Evolutionary conservation across 1,140 invertebrate species (phyloP).

Genomic region (Lutraria rhynchaena): DNA sequence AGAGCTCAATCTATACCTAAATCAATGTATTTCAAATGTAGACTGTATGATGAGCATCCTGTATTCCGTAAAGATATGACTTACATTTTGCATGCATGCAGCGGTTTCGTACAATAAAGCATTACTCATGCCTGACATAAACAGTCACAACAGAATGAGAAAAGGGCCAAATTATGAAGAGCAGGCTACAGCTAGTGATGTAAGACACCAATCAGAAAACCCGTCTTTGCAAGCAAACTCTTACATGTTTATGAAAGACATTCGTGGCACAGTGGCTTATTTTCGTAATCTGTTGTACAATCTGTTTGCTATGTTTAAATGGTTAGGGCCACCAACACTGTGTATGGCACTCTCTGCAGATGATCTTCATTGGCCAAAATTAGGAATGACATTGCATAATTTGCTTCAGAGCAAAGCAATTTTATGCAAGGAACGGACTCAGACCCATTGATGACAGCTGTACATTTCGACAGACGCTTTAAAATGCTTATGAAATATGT

Average conservation of each 20-base stretch:
- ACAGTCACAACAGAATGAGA: slow-evolving; percentile 25
- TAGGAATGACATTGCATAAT: slow-evolving; percentile 15
- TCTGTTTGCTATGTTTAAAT: slow-evolving; percentile 41
- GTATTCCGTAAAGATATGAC: slow-evolving; percentile 27
- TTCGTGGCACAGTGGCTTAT: slow-evolving; percentile 52
- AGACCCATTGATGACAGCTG: slow-evolving; percentile 20
- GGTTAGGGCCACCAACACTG: slow-evolving; percentile 47
- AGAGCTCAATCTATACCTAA: neutral
- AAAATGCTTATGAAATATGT: slow-evolving; percentile 7
- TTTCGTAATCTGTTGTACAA: slow-evolving; percentile 44
- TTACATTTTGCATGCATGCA: slow-evolving; percentile 31
- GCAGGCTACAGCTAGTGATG: too few relatives aligned
- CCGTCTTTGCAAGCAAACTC: too few relatives aligned
- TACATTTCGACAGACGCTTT: slow-evolving; percentile 32
- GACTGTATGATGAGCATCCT: slow-evolving; percentile 19
- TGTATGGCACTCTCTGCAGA: slow-evolving; percentile 49
- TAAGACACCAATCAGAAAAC: too few relatives aligned
- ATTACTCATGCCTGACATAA: slow-evolving; percentile 8
- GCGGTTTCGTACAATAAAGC: slow-evolving; percentile 44
- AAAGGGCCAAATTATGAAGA: too few relatives aligned
- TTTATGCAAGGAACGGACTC: slow-evolving; percentile 10
- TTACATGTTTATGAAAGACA: slow-evolving; percentile 54
- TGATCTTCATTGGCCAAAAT: slow-evolving; percentile 29
- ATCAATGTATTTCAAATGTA: neutral
- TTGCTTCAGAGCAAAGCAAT: neutral